These are phyloP conservation scores for Papilio glaucus DNA, from an alignment of 1,140 invertebrate genomes.

Conservation along the genomic window DNA sequence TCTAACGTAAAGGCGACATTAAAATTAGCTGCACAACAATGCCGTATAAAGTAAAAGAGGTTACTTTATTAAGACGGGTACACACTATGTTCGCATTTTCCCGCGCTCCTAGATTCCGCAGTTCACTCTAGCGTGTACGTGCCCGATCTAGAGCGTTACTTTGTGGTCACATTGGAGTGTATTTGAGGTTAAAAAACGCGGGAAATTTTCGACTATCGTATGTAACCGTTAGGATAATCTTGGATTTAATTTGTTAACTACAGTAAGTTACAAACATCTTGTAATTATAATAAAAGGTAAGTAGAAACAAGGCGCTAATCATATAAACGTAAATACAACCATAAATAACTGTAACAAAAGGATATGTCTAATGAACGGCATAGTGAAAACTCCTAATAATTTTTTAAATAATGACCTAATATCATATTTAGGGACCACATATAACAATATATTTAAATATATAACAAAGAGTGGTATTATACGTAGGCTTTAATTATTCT, in stretches of 20 bases:
- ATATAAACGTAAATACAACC: constrained; percentile 8
- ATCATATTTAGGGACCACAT: background rate
- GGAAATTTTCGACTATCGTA: background rate
- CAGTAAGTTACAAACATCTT: background rate
- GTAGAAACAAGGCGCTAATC: background rate
- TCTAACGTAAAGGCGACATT: too few species aligned
- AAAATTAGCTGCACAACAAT: too few species aligned
- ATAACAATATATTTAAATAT: background rate
- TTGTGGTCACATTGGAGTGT: background rate
- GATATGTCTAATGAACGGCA: constrained; percentile 10
- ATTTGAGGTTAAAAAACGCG: background rate
- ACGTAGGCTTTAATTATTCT: background rate
- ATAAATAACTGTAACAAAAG: background rate
- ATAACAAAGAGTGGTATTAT: background rate
- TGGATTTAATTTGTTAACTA: background rate
- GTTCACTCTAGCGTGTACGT: background rate
- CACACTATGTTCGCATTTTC: background rate
- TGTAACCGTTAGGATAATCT: background rate
- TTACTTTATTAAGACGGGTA: background rate
- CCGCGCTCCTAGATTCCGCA: background rate
- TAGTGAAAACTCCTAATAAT: background rate
- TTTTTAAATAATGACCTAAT: background rate
- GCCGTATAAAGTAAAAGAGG: background rate
- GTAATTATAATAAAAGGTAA: background rate
- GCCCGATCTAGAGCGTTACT: background rate